Evolutionary conservation across 2,797 vertebrate species (phyloP), one percentile per base, ranked within the genome.

Genomic region (Pampus argenteus): DNA sequence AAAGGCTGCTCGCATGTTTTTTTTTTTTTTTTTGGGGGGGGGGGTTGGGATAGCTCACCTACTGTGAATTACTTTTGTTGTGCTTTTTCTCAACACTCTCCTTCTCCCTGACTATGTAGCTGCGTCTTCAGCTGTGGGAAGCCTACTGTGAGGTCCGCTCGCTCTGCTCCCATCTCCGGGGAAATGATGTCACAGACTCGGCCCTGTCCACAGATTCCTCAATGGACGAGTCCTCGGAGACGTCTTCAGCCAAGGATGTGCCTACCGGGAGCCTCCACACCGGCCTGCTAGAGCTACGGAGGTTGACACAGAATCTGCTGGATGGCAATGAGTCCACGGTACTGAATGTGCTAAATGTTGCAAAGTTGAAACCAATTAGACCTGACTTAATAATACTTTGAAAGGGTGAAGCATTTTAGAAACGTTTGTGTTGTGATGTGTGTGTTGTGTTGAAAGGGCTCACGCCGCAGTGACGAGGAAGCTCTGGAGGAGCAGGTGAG

Each of bases 151-250:
- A 99, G 67, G 96, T 99, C 9, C 93, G 97, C 6, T 96, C 97
- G 2, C 95, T 99, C 61, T 98, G 97, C 93, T 97, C 95, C 9
- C 97, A 99, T 80, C 96, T 99, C 26, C 92, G 97, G 31, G 97
- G 97, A 25, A 98, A 95, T 0, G 97, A 98, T 86, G 94, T 97
- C 29, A 97, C 97, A 0, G 97, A 99, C 89, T 98, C 97, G 0
- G 97, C 96, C 0, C 95, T 98, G 81, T 98, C 97, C 86, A 98
- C 96, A 0, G 97, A 99, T 91, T 98, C 97, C 71, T 99, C 97
- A 20, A 99, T 99, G 97, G 97, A 99, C 18, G 97, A 98, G 90
- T 98, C 97, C 57, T 98, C 98, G 0, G 97, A 99, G 94, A 98
- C 97, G 40, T 96, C 96, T 3, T 98, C 97, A 4, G 96, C 96